Evolutionary conservation across 53 echinoderm and acorn worm genomes (phyloP), one percentile per base, ranked within the genome.

Genomic region (Zoroaster sp.): DNA sequence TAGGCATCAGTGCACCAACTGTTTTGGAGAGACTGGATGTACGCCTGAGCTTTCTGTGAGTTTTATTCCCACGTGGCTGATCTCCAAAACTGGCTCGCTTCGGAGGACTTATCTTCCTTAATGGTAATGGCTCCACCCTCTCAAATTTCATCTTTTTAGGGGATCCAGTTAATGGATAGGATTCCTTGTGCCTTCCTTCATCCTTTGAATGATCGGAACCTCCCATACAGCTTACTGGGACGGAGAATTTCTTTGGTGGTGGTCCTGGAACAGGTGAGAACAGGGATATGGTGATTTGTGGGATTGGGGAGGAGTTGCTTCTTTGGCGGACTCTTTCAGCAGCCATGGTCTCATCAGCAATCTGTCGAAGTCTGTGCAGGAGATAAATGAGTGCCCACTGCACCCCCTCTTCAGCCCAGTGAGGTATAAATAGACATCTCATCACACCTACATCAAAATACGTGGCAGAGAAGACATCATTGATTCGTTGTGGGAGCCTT

Each of bases 391-490:
- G 92, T 35, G 99, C 99, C 99, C 99, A 99, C 38, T 96, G 90
- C 30, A 96, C 88, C 10, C 99, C 99, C 73, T 99, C 99, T 70
- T 99, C 99, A 44, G 96, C 85, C 99, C 99, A 99, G 37, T 94
- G 93, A 1, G 99, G 99, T 40, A 93, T 94, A 73, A 99, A 99
- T 63, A 99, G 78, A 74, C 99, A 99, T n/a, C 99, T 91, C 42
- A 99, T 83, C n/a, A 99, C 99, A 85, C 94, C 96, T 39, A 99
- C 96, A 86, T 99, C 99, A 96, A 99, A 99, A 79, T 91, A 94
- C 4, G 94, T 99, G 41, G 99, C 99, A 41, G 93, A 91, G 70
- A 93, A 94, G 18, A 92, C 89, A 65, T 99, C 99, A 49, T 90
- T 96, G 20, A 97, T 69, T 87, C 97, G 78, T 21, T 92, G 88